Conservation (phyloP, 2,797 vertebrate genomes). For the Pelobates cultripes region DNA sequence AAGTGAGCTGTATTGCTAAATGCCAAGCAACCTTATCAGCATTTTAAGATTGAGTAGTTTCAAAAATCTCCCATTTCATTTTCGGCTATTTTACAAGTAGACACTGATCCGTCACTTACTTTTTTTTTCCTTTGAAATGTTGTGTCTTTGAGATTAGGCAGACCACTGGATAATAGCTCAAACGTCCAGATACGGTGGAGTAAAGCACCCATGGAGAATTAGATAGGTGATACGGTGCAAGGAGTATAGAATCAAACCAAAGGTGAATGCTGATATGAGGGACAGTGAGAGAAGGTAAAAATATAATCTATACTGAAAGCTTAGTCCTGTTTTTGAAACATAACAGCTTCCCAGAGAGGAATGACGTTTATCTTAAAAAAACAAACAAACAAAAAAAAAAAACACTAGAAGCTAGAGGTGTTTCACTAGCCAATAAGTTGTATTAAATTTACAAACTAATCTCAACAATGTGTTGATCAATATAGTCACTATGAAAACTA, state of each 20-base stretch:
- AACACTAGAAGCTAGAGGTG: too few relatives aligned
- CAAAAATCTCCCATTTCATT: constrained; percentile 32
- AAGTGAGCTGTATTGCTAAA: constrained; percentile 15
- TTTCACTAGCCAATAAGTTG: too few relatives aligned
- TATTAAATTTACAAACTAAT: too few relatives aligned
- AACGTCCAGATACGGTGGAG: constrained; percentile 31
- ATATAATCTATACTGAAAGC: constrained; percentile 7
- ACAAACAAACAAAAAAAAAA: too few relatives aligned
- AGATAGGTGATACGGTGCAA: constrained; percentile 46
- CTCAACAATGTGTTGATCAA: too few relatives aligned
- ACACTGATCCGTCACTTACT: constrained; percentile 34
- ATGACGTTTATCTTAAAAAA: neutral
- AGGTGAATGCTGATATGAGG: constrained; percentile 50
- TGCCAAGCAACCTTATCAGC: constrained; percentile 26
- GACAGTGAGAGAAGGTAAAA: constrained; percentile 36
- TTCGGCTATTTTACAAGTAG: constrained; percentile 37
- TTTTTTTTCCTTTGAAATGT: constrained; percentile 33
- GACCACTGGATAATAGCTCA: constrained; percentile 50
- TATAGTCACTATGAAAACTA: too few relatives aligned
- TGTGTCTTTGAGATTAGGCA: constrained; percentile 54
- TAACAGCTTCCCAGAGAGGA: neutral
- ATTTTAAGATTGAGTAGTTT: constrained; percentile 28
- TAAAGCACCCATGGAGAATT: constrained; percentile 55
- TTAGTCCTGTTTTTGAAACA: neutral
- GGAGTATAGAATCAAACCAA: constrained; percentile 35